Percentiles rank a stretch among this genome's conserved stretches.
Evolutionary conservation across 2,888 invertebrate species (phyloP).

Genomic region (Mythimna ferrago): DNA sequence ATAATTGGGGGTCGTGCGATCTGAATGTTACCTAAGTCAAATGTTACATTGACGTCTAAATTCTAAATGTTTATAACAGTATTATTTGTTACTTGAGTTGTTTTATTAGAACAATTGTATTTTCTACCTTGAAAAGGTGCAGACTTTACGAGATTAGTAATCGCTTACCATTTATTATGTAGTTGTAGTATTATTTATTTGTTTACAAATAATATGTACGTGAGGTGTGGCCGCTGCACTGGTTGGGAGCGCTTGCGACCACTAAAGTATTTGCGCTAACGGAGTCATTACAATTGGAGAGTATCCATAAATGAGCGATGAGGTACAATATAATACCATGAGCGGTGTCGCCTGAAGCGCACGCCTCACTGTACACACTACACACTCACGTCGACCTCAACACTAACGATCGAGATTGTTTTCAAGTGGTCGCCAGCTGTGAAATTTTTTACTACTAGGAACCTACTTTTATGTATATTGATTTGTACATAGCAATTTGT

Average conservation of each 20-base stretch:
- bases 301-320: neutral
- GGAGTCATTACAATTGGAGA: neutral
- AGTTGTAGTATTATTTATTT: constrained; percentile 53
- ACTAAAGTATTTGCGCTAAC: neutral
- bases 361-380: too few relatives aligned
- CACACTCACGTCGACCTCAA: neutral
- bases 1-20: constrained; percentile 14
- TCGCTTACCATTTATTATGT: constrained; percentile 52
- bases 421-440: constrained; percentile 24
- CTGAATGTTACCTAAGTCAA: constrained; percentile 51
- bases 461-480: constrained; percentile 40
- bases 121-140: constrained; percentile 51
- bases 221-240: neutral
- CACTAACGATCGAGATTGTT: constrained; percentile 26
- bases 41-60: constrained; percentile 47
- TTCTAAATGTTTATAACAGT: constrained; percentile 56
- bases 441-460: constrained; percentile 40
- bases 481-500: constrained; percentile 57
- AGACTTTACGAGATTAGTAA: constrained; percentile 26
- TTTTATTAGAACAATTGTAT: constrained; percentile 49
- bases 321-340: neutral
- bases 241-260: neutral
- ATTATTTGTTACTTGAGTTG: constrained; percentile 52
- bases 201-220: constrained; percentile 20
- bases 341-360: neutral